phyloP scores from a whole-genome alignment of 2,113 vertebrate species.

The Bostrychus sinensis region DNA sequence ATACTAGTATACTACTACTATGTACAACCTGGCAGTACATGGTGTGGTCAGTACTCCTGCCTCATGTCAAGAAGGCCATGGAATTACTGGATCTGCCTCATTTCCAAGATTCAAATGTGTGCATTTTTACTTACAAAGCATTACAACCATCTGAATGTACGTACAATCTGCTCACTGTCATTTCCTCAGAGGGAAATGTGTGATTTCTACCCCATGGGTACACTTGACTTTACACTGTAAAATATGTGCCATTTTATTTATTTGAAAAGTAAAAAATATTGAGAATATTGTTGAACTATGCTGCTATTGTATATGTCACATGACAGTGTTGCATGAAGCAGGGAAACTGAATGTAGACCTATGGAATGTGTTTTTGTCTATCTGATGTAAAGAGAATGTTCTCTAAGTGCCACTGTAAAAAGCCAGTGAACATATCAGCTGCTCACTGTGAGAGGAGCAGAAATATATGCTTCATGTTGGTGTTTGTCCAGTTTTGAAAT shows the following conservation, averaged over 20 bases:
- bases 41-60: no score
- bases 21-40: no score
- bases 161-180: no score
- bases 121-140: no score
- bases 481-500: background rate
- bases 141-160: no score
- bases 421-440: conserved; percentile 16
- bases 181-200: background rate
- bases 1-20: no score
- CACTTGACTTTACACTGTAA: background rate
- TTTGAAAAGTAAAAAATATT: conserved; percentile 6
- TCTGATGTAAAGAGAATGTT: conserved; percentile 24
- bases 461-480: background rate
- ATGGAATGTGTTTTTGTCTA: conserved; percentile 18
- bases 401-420: conserved; percentile 30
- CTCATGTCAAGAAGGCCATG: no score
- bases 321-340: conserved; percentile 34
- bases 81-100: no score
- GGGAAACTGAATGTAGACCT: conserved; percentile 30
- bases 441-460: background rate
- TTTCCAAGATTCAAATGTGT: no score
- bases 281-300: conserved; percentile 5
- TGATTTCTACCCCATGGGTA: conserved; percentile 63
- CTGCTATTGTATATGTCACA: conserved; percentile 38
- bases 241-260: conserved; percentile 3